These are phyloP conservation scores for Cinclus mexicanus DNA, from an alignment of 2,113 vertebrate genomes.

Conservation along the genomic window DNA sequence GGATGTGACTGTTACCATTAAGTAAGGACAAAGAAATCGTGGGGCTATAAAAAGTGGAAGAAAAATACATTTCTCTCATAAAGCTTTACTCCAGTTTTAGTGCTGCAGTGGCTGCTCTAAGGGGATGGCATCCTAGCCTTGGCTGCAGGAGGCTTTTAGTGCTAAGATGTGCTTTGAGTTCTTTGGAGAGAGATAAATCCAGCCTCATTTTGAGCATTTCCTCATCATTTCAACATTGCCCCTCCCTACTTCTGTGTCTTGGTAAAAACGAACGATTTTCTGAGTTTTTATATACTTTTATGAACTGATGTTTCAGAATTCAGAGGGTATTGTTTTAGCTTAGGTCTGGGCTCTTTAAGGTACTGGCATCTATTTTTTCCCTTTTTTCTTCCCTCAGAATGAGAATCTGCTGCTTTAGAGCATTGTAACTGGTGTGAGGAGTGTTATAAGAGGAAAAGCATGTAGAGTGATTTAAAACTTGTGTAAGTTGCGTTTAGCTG, in stretches of 20 bases:
- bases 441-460: conserved; percentile 13
- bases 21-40: conserved; percentile 76
- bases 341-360: background rate
- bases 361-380: background rate
- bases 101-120: background rate
- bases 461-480: background rate
- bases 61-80: background rate
- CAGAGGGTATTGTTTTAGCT: background rate
- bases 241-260: background rate
- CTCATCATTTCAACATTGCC: background rate
- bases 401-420: conserved; percentile 13
- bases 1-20: conserved; percentile 94
- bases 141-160: background rate
- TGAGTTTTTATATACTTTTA: background rate
- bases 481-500: conserved; percentile 3
- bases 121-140: background rate
- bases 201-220: background rate
- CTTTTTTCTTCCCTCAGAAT: background rate
- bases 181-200: background rate
- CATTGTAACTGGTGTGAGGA: background rate
- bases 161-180: background rate
- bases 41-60: background rate
- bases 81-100: conserved; percentile 5
- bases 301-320: background rate
- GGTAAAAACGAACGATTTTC: background rate